Conservation (phyloP, 2,888 invertebrate species). For the Spatulosminthurus flaviceps region DNA sequence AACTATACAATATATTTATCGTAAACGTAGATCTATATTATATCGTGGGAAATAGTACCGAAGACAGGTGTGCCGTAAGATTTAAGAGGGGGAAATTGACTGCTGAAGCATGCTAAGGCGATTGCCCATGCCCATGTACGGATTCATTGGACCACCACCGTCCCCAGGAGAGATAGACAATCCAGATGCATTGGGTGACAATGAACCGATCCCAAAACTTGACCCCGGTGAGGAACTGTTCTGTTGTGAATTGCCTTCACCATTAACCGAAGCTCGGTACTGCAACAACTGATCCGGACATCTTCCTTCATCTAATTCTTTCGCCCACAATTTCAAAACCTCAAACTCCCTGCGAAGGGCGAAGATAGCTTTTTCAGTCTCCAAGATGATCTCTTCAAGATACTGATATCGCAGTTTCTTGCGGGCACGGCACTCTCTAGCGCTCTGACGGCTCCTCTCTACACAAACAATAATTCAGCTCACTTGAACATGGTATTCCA, state of each 20-base stretch:
- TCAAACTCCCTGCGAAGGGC: slow-evolving; percentile 88
- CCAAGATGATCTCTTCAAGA: slow-evolving; percentile 91
- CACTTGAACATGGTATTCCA: background rate
- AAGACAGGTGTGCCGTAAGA: background rate
- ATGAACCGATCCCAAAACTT: slow-evolving; percentile 31
- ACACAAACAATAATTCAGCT: slow-evolving; percentile 52
- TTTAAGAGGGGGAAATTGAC: slow-evolving; percentile 43
- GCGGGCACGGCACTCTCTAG: slow-evolving; percentile 94
- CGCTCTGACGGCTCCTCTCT: slow-evolving; percentile 97
- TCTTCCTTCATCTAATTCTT: slow-evolving; percentile 81
- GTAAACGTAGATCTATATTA: background rate
- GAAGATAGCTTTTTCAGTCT: slow-evolving; percentile 90
- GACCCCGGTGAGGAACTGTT: background rate
- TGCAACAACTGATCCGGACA: slow-evolving; percentile 77
- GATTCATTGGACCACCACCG: slow-evolving; percentile 25
- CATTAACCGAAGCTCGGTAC: slow-evolving; percentile 65
- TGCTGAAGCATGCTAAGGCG: slow-evolving; percentile 22
- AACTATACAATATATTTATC: background rate
- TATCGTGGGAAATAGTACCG: background rate
- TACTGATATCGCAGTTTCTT: slow-evolving; percentile 98
- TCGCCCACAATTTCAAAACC: slow-evolving; percentile 79
- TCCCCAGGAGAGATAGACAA: slow-evolving; percentile 38
- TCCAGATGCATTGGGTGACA: slow-evolving; percentile 37
- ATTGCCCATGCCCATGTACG: slow-evolving; percentile 19
- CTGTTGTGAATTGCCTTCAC: slow-evolving; percentile 76